Conservation (phyloP, 2,888 invertebrate genomes). For the Venusia cambrica region DNA sequence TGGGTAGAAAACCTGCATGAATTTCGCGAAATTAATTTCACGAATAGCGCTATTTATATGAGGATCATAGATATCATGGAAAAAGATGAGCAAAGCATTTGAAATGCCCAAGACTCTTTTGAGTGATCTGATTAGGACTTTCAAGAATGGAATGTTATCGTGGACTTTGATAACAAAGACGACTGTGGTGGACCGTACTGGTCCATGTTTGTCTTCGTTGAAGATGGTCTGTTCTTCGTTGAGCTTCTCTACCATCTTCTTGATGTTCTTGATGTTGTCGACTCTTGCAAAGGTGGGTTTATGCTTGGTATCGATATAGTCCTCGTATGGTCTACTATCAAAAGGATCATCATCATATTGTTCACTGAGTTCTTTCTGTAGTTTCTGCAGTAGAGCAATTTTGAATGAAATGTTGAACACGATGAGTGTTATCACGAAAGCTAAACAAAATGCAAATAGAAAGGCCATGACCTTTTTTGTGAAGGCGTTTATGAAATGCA, state of each 20-base stretch:
- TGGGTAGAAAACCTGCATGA: conserved; percentile 46
- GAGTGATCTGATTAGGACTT: conserved; percentile 38
- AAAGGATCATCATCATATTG: conserved; percentile 25
- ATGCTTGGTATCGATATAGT: conserved; percentile 17
- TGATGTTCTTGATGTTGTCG: conserved; percentile 28
- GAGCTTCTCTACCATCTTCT: conserved; percentile 30
- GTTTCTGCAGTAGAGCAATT: conserved; percentile 24
- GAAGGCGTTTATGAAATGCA: no score
- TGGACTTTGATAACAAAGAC: conserved; percentile 49
- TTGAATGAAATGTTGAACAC: conserved; percentile 22
- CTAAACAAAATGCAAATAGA: conserved; percentile 2
- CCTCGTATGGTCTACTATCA: conserved; percentile 18
- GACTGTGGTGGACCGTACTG: conserved; percentile 13
- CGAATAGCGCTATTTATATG: conserved; percentile 33
- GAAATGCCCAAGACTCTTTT: conserved; percentile 35
- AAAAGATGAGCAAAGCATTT: conserved; percentile 42
- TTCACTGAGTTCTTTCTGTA: conserved; percentile 22
- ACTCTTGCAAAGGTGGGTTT: conserved; percentile 15
- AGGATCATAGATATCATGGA: conserved; percentile 34
- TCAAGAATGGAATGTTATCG: conserved; percentile 34
- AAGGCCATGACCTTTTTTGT: no score
- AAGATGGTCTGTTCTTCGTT: conserved; percentile 37
- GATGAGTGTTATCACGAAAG: conserved; percentile 5
- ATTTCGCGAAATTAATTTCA: conserved; percentile 35
- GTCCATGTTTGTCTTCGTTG: conserved; percentile 27